Evolutionary conservation across 2,113 vertebrate species (phyloP), one percentile per base, ranked within the genome.

Genomic region (Felis chaus): DNA sequence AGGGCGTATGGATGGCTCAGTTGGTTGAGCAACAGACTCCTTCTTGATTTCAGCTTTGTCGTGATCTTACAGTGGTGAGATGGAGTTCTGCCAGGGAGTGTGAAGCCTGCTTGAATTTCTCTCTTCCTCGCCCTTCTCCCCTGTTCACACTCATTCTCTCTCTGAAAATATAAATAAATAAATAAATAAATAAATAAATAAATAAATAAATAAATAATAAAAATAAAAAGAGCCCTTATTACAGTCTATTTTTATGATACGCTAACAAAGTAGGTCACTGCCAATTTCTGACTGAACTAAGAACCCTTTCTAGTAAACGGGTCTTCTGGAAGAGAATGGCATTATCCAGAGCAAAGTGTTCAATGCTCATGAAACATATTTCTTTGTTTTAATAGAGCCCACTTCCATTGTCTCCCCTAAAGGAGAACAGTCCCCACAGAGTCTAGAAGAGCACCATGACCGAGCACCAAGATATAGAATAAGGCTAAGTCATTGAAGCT

Each of bases 201-300:
- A 5, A 45, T 8, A 18, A 18, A 55, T 18, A 55, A 18, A 45
- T 45, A 45, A 55, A 55, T 55, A 55, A 57, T 23, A 61, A 61
- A 61, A 61, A 61, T 61, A 25, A 25, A 61, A 91, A 74, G 14
- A 92, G 5, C 27, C 78, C 88, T 93, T 45, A 1, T 82, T 80
- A 13, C 31, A 66, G 13, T 80, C 80, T 94, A 29, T 61, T 73
- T 91, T 86, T 85, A 73, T 25, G 6, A 41, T 68, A 82, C n/a
- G 1, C 29, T 95, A 25, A 57, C 69, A 74, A 8, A n/a, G 31
- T 25, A 87, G 61, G 41, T 95, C 76, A 94, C 83, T 90, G 23
- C 55, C 57, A 89, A 48, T 31, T 93, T 97, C 86, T 94, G 53
- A 95, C 65, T 94, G n/a, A 82, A 73, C 6, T 87, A 87, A 68